Evolutionary conservation across 2,797 vertebrate species (phyloP).

Genomic region (Syndactyla subalaris): DNA sequence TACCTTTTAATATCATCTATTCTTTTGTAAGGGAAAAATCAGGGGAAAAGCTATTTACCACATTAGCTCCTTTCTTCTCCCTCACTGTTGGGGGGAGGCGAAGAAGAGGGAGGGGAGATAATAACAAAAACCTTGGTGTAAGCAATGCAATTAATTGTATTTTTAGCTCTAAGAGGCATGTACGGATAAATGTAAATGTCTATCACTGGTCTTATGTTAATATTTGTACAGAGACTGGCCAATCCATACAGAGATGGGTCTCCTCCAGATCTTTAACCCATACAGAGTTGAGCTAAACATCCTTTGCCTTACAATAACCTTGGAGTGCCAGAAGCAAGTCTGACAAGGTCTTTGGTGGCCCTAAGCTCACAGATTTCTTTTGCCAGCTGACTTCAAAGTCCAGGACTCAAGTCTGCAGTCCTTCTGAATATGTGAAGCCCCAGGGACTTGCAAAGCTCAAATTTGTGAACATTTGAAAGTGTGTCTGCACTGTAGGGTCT

Average conservation of each 20-base stretch:
- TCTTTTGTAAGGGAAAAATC: constrained; percentile 63
- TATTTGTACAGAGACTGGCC: not conserved
- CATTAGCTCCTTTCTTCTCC: constrained; percentile 17
- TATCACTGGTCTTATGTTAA: not conserved
- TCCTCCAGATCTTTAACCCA: not conserved
- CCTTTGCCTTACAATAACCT: not conserved
- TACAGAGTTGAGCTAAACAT: not conserved
- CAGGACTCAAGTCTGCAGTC: not conserved
- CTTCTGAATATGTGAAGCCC: not conserved
- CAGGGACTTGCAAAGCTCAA: not conserved
- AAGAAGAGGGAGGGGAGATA: not conserved
- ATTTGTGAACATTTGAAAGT: fast-evolving
- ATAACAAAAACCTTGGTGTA: constrained; percentile 13
- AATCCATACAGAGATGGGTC: not conserved
- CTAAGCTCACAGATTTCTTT: not conserved
- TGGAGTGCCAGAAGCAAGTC: not conserved
- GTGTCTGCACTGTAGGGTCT: not conserved
- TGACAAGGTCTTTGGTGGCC: not conserved
- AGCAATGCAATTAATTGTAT: constrained; percentile 27
- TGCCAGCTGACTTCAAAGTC: not conserved
- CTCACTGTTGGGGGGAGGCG: not conserved
- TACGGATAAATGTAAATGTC: constrained; percentile 2
- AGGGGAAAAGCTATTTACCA: constrained; percentile 22
- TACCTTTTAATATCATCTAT: constrained; percentile 62
- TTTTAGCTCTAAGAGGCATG: constrained; percentile 43